Evolutionary conservation across 2,113 vertebrate genomes (phyloP), one percentile per base, ranked within the genome.

Genomic region (Girardinichthys multiradiatus): DNA sequence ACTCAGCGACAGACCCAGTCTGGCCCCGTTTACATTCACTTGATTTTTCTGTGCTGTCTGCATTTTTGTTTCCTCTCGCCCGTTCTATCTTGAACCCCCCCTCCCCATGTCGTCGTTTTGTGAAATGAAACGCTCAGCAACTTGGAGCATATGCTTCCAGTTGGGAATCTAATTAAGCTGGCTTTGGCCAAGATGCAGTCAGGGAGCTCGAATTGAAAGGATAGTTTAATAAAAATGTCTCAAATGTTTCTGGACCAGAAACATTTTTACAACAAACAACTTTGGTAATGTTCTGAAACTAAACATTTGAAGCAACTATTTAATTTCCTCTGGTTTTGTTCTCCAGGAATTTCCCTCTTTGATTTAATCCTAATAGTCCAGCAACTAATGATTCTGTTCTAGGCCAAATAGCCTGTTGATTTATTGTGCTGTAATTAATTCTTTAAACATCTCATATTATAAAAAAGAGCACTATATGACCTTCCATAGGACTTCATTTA

Each of bases 71-170:
- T 10, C n/a, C 30, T 17, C 30, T 26, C 1, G 1, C 29, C 21
- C 21, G 27, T n/a, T 57, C 35, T 33, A 8, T 19, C 17, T 17
- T n/a, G n/a, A n/a, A n/a, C 15, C 19, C 33, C 42, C 33, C 24
- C 60, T 35, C 62, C 5, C 35, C 57, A 26, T 45, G 14, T 80
- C 37, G 39, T 85, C 76, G 26, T 87, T 82, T 85, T 19, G 70
- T 85, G 84, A 87, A 91, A 82, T 74, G 80, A 87, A 92, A 90
- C 77, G 80, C 87, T 90, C 76, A 76, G 86, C 89, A 92, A 82
- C 90, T 89, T 71, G 79, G 80, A 91, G 79, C 89, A 89, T 84
- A 87, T 92, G 93, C 87, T 91, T 91, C 61, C 35, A 90, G 87
- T 92, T 87, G 85, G 81, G 71, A 79, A 84, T 90, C 83, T 83